Base-by-base conservation (phyloP, 1,140 invertebrate genomes). In the Neomicropteryx cornuta region DNA sequence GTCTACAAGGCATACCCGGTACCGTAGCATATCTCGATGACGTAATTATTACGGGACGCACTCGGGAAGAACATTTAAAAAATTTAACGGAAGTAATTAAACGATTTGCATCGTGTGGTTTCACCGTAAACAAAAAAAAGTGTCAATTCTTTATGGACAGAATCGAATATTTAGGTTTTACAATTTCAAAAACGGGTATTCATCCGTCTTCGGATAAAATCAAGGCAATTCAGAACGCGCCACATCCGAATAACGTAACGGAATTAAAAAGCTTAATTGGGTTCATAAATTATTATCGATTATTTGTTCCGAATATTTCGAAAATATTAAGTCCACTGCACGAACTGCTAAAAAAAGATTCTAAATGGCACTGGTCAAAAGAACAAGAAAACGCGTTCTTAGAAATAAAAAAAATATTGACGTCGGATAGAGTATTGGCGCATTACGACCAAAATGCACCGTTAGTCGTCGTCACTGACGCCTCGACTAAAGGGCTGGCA, bases 391-490 rank as follows among this genome's bases (percentile, higher is more conserved):
- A 42, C 10, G 43, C 52, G 2, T 57, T 59, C 28, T n/a, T 27
- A 17, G 36, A 21, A 17, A 49, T 55, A 22, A 56, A 58, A 47
- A 28, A 42, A 18, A 33, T 22, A 27, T 38, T 60, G n/a, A 33
- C 51, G 39, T 53, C 51, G 0, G 45, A 52, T 17, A 38, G 43
- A 6, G 43, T 56, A 5, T 42, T 71, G 5, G 48, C 48, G n/a
- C 65, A 62, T 36, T 66, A 52, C 39, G 46, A 66, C 29, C 53
- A 55, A n/a, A 43, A 58, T 50, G 54, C 61, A 52, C 66, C 69
- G 55, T 51, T 73, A 52, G 53, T 67, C 49, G 51, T 75, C 58
- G 42, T 40, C 23, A 39, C 50, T 27, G 56, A 59, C 33, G 62
- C 57, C 13, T 56, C 51, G 3, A 50, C 46, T 10, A 38, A 35